Evolutionary conservation across 2,797 vertebrate genomes (phyloP), one percentile per base, ranked within the genome.

Genomic region (Falco concolor): DNA sequence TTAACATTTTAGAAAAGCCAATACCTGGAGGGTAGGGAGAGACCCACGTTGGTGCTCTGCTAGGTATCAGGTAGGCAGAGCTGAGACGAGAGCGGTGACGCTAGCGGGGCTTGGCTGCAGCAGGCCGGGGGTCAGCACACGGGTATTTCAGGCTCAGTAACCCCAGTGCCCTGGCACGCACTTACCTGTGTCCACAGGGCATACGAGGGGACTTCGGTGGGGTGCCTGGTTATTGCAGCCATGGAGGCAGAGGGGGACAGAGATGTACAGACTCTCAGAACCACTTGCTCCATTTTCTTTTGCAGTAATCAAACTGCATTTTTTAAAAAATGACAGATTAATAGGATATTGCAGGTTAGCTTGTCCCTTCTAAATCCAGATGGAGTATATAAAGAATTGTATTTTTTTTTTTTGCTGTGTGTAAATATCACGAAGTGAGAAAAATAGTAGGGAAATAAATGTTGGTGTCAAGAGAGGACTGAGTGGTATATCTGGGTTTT

Each of bases 391-490:
- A 40, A 42, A 47, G 30, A 2, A 1, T 70, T 63, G 68, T 50
- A 78, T 79, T 84, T 59, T 36, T 13, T 54, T 81, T 40, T 40
- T 12, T 40, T 40, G 8, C 28, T 70, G 38, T 69, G 38, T 88
- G 50, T 67, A 93, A 94, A 94, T 85, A 94, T 45, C 67, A 81
- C 5, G 47, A 68, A 52, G 61, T 78, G 77, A 80, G 67, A 90
- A 92, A 97, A 96, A 91, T 30, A 84, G 32, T 16, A 72, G 40
- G 65, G 69, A 96, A 94, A 49, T 77, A 68, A 75, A 11, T 85
- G 94, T 69, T 50, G 30, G n/a, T 87, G 70, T 91, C 57, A 93
- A 38, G 78, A 80, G 74, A 91, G 50, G 25, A 70, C 30, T 82
- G 79, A 88, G 70, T 89, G 69, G 22, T 36, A 24, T 67, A 74